Evolutionary conservation across 1,140 invertebrate genomes (phyloP), one percentile per base, ranked within the genome.

Genomic region (Periplaneta americana): DNA sequence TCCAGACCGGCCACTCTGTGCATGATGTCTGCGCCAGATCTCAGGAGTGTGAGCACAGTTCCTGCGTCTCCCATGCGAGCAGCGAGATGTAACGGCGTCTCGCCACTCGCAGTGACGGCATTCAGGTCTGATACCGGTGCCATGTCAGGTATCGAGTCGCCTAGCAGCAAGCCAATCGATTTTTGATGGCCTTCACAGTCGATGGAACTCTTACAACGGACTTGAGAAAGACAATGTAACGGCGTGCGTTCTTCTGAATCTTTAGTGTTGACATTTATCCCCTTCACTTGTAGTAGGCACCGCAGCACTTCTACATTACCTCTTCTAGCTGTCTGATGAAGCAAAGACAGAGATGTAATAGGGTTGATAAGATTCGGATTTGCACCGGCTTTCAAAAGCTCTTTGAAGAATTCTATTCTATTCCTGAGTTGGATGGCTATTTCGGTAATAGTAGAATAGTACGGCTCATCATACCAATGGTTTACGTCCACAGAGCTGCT

Each of bases 81-180:
- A 0, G 96, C 96, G 86, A 96, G 97, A 87, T 97, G 95, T 15
- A 97, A 88, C 0, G 95, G 91, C 18, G 94, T 94, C 83, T 96
- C 96, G 17, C 93, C 92, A 83, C 93, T 93, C 1, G 90, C 88
- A 86, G 96, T 95, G 11, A 86, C 84, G 82, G 90, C 90, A 85
- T 96, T 95, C 0, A 96, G 88, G 85, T 94, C 89, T 22, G 88
- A 84, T 34, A 88, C 34, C 15, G 32, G 31, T 22, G 34, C 28
- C 8, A 17, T 34, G 34, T 37, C 17, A 11, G 36, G 32, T n/a
- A n/a, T 15, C 15, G n/a, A 35, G 10, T 80, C 13, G 31, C 74
- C 80, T 17, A 75, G 74, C 36, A 75, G 33, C 36, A 75, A 35
- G 33, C 36, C 22, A n/a, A 57, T 34, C 33, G 74, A 66, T 22